Conservation (phyloP, 2,888 invertebrate species). For the Dysmachus trigonus region DNA sequence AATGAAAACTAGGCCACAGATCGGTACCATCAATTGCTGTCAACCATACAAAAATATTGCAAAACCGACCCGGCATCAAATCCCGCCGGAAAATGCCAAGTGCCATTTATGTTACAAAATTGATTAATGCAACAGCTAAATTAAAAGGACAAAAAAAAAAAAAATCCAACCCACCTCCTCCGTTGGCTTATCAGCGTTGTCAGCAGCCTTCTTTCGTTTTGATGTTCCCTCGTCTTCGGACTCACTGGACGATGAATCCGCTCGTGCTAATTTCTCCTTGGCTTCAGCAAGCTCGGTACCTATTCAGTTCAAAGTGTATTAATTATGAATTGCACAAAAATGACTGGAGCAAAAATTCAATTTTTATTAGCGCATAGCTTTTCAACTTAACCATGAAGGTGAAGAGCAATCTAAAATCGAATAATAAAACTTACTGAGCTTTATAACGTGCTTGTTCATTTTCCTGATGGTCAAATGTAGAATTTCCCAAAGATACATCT, state of each 20-base stretch:
- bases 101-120: conserved; percentile 20
- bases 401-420: background rate
- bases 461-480: conserved; percentile 94
- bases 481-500: conserved; percentile 96
- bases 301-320: conserved; percentile 52
- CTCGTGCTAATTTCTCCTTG: conserved; percentile 84
- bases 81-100: background rate
- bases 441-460: conserved; percentile 94
- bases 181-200: conserved; percentile 68
- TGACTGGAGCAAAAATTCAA: background rate
- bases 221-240: conserved; percentile 76
- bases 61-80: background rate
- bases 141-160: background rate
- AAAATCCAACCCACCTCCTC: conserved; percentile 66
- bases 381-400: background rate
- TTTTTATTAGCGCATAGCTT: background rate
- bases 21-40: background rate
- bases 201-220: conserved; percentile 65
- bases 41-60: background rate
- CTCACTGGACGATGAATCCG: conserved; percentile 83
- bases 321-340: conserved; percentile 18
- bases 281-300: conserved; percentile 84
- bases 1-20: background rate
- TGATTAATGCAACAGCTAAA: background rate
- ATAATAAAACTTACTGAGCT: conserved; percentile 69